phyloP scores from a whole-genome alignment of 2,113 vertebrate species.

The Tupaia chinensis region DNA sequence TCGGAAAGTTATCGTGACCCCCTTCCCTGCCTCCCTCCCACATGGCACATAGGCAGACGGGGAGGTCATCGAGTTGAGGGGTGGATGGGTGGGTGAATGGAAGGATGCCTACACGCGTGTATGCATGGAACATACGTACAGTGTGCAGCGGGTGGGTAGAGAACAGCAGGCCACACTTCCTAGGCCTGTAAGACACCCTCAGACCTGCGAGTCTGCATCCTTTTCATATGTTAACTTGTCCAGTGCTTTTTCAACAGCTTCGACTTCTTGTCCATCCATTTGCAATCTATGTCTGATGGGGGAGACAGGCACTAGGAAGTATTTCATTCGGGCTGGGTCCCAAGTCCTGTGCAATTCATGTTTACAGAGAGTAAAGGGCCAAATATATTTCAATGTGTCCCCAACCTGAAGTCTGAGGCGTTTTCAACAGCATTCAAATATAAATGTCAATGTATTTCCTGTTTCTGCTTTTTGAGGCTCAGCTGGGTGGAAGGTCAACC shows the following conservation, averaged over 20 bases:
- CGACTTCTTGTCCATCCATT: background rate
- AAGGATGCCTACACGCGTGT: background rate
- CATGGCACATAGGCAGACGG: background rate
- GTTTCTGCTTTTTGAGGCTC: background rate
- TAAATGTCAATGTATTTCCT: background rate
- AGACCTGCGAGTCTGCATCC: background rate
- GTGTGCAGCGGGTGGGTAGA: background rate
- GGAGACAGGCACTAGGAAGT: background rate
- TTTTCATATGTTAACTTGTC: background rate
- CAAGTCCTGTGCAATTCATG: background rate
- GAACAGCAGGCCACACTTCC: slow-evolving; percentile 3
- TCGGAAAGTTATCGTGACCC: background rate
- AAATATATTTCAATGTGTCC: background rate
- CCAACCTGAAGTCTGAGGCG: background rate
- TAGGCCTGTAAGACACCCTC: background rate
- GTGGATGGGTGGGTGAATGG: background rate
- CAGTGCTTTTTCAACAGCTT: background rate
- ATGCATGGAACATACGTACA: background rate
- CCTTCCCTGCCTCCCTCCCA: background rate
- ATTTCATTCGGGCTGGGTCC: background rate
- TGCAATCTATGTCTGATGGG: background rate
- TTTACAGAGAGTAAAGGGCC: background rate
- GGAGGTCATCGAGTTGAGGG: background rate
- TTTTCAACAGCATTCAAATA: slow-evolving; percentile 34
- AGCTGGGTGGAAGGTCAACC: background rate